phyloP scores from a whole-genome alignment of 2,113 vertebrate genomes.

The Zapus hudsonius region DNA sequence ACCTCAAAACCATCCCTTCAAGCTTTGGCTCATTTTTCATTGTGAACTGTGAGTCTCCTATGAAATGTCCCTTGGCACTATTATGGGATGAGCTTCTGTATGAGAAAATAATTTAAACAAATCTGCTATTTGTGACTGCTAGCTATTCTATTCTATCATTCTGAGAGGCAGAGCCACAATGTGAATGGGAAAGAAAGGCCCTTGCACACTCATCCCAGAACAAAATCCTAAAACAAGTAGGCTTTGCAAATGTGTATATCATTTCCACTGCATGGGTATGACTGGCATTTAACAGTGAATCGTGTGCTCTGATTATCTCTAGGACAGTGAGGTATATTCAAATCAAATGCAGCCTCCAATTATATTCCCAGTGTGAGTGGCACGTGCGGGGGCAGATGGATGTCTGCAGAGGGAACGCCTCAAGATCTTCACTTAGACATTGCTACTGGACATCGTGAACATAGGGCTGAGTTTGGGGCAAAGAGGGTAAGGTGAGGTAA shows the following conservation, averaged over 20 bases:
- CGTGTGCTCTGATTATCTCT: not conserved
- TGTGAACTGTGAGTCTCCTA: not conserved
- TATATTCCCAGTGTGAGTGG: not conserved
- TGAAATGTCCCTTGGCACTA: constrained; percentile 1
- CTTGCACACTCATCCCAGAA: constrained; percentile 59
- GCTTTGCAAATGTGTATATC: constrained; percentile 52
- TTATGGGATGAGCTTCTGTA: not conserved
- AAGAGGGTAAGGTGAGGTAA: not conserved
- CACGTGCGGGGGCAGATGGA: not conserved
- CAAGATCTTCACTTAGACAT: too few species aligned
- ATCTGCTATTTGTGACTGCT: constrained; percentile 41
- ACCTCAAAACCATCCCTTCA: not conserved
- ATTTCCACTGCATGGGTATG: constrained; percentile 16
- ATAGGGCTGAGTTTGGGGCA: not conserved
- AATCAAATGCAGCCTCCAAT: not conserved
- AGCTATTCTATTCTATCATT: constrained; percentile 60
- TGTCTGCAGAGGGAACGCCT: not conserved
- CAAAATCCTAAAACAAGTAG: constrained; percentile 66
- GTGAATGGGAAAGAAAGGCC: not conserved
- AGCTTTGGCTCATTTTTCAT: not conserved
- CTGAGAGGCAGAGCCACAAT: constrained; percentile 48
- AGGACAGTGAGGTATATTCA: not conserved
- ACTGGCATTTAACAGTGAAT: not conserved
- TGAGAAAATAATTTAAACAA: constrained; percentile 28
- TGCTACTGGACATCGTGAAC: not conserved